Conservation (phyloP, 2,888 invertebrate species). For the Lasioglossum figueresi region DNA sequence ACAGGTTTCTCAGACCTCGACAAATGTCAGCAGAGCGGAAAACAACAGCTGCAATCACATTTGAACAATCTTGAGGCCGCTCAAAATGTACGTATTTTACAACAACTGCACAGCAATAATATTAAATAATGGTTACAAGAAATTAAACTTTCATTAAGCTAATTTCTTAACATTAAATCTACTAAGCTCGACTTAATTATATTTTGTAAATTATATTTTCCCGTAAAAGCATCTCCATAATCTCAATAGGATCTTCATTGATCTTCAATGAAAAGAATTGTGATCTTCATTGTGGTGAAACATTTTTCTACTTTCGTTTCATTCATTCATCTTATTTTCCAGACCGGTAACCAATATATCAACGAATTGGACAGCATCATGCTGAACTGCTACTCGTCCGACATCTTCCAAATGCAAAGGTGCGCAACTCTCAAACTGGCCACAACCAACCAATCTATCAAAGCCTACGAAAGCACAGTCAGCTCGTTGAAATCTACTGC, state of each 20-base stretch:
- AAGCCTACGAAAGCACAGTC: conserved; percentile 8
- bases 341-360: conserved; percentile 72
- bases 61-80: background rate
- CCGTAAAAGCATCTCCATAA: too few relatives aligned
- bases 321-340: conserved; percentile 23
- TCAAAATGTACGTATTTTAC: background rate
- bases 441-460: conserved; percentile 8
- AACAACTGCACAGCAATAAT: background rate
- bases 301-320: too few relatives aligned
- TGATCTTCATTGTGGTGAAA: too few relatives aligned
- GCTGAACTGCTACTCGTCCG: conserved; percentile 38
- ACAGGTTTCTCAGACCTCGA: background rate
- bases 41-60: background rate
- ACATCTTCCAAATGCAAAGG: conserved; percentile 31
- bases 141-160: background rate
- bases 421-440: conserved; percentile 47
- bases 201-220: too few relatives aligned
- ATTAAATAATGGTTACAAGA: background rate
- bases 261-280: too few relatives aligned
- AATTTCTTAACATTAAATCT: background rate
- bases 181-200: background rate
- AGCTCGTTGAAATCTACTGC: background rate
- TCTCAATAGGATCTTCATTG: too few relatives aligned
- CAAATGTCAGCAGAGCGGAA: background rate
- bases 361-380: conserved; percentile 42